Conservation (phyloP, 2,113 vertebrate species). For the Bettongia penicillata region DNA sequence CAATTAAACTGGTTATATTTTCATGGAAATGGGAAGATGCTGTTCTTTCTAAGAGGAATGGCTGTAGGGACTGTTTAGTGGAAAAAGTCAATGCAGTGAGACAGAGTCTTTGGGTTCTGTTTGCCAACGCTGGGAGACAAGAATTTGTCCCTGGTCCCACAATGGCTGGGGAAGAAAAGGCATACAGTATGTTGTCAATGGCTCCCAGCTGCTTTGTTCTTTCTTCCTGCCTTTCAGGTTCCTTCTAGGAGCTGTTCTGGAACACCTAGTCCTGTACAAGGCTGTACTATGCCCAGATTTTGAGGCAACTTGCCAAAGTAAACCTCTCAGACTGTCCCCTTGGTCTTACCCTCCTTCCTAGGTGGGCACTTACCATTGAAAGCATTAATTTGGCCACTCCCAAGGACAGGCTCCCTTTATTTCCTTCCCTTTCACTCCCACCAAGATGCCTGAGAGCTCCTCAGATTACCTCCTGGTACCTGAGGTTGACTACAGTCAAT, state of each 20-base stretch:
- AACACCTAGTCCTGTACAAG: constrained; percentile 68
- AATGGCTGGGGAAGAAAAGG: not conserved
- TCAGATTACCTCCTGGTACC: not conserved
- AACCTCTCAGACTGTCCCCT: constrained; percentile 57
- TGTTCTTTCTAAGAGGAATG: not conserved
- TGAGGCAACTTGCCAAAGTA: constrained; percentile 67
- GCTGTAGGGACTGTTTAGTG: not conserved
- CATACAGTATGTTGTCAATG: not conserved
- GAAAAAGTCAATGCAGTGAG: not conserved
- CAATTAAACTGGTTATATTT: not conserved
- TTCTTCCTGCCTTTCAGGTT: constrained; percentile 9
- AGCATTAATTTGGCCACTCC: not conserved
- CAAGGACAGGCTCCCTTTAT: not conserved
- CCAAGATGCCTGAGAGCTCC: not conserved
- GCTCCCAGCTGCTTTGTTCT: not conserved
- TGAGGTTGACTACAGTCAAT: not conserved
- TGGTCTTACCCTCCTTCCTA: not conserved
- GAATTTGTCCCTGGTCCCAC: not conserved
- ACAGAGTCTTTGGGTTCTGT: not conserved
- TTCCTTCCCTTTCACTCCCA: not conserved
- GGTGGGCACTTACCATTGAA: constrained; percentile 7
- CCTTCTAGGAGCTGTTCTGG: constrained; percentile 59
- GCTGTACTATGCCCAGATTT: constrained; percentile 60
- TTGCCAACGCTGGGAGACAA: not conserved
- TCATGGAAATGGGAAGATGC: not conserved